phyloP scores from a whole-genome alignment of 1,140 invertebrate species.

The Drosophila pallidifrons region DNA sequence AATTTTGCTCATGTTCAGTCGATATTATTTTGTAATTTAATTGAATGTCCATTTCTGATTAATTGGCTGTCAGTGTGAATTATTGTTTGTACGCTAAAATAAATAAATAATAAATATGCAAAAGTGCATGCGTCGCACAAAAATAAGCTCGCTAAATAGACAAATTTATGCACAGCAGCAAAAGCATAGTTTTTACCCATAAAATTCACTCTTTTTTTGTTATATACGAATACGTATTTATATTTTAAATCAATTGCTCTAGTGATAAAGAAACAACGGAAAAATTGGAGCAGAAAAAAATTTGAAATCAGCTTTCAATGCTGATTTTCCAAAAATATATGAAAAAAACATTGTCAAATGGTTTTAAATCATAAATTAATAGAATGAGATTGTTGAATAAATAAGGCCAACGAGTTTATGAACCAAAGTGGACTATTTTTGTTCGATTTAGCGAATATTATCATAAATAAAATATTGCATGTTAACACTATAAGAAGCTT shows the following conservation, averaged over 20 bases:
- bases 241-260: constrained; percentile 68
- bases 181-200: constrained; percentile 40
- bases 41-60: constrained; percentile 83
- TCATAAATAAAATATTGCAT: neutral
- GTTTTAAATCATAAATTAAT: constrained; percentile 39
- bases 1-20: constrained; percentile 38
- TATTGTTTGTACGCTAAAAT: constrained; percentile 69
- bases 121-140: constrained; percentile 60
- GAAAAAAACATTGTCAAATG: constrained; percentile 6
- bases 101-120: constrained; percentile 80
- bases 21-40: constrained; percentile 77
- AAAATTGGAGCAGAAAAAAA: constrained; percentile 28
- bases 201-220: constrained; percentile 27
- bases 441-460: neutral
- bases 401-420: constrained; percentile 2
- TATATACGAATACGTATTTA: neutral
- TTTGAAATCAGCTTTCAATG: constrained; percentile 9
- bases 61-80: constrained; percentile 80
- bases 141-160: constrained; percentile 49
- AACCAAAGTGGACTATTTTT: neutral
- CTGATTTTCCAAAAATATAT: neutral
- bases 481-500: neutral
- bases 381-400: constrained; percentile 10
- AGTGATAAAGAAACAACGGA: constrained; percentile 52
- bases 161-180: constrained; percentile 67